Conservation (phyloP, 2,113 vertebrate genomes). For the Recurvirostra avosetta region DNA sequence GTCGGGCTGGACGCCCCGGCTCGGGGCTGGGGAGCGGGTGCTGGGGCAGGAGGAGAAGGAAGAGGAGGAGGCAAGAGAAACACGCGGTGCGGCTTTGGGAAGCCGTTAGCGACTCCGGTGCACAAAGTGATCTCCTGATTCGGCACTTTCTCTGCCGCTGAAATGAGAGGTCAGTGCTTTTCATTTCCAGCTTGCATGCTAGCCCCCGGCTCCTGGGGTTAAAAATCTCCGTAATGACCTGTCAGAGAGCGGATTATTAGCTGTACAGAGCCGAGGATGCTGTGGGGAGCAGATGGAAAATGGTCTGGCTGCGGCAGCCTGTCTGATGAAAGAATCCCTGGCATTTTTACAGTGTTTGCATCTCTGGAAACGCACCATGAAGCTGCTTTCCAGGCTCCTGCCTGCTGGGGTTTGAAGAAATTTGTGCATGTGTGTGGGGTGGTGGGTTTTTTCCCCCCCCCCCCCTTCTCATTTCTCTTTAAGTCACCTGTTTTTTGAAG, state of each 20-base stretch:
- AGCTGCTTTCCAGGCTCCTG: conserved; percentile 60
- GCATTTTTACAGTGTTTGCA: conserved; percentile 67
- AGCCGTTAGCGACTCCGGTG: background rate
- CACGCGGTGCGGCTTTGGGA: background rate
- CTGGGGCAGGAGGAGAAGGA: background rate
- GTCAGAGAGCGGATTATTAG: conserved; percentile 70
- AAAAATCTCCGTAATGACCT: conserved; percentile 69
- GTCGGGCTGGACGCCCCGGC: background rate
- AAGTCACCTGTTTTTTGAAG: conserved; percentile 47
- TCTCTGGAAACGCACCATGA: conserved; percentile 59
- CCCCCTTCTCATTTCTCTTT: background rate
- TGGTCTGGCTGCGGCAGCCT: conserved; percentile 64
- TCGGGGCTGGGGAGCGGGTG: background rate
- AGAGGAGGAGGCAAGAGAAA: background rate
- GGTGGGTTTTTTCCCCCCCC: background rate
- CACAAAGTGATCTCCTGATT: conserved; percentile 49
- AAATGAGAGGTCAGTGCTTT: conserved; percentile 67
- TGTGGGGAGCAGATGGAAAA: conserved; percentile 71
- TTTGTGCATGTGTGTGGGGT: background rate
- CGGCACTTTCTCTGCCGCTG: conserved; percentile 45
- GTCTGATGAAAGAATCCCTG: conserved; percentile 69
- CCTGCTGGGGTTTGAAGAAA: conserved; percentile 53
- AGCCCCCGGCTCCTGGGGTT: conserved; percentile 59
- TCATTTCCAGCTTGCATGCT: conserved; percentile 58
- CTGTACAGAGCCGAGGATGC: conserved; percentile 55